Evolutionary conservation across 2,888 invertebrate genomes (phyloP).

Genomic region (Ochropleura plecta): DNA sequence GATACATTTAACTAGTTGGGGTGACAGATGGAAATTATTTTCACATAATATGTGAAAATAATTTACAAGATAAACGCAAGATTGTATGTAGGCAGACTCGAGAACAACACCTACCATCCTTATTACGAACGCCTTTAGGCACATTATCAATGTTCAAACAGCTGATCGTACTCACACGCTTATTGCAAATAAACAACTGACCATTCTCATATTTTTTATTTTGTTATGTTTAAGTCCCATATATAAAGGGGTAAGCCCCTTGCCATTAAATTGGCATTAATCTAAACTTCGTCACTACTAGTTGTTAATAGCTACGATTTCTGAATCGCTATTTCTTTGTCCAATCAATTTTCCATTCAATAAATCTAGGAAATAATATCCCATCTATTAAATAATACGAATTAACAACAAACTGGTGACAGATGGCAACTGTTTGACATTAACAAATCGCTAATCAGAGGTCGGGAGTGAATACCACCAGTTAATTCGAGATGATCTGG

Average conservation of each 20-base stretch:
- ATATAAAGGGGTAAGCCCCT: too few relatives aligned
- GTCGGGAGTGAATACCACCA: constrained; percentile 32
- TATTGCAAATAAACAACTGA: not conserved
- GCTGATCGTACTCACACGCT: not conserved
- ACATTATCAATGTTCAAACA: not conserved
- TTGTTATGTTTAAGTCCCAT: too few relatives aligned
- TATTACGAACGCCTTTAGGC: not conserved
- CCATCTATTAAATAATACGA: not conserved
- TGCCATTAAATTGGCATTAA: too few relatives aligned
- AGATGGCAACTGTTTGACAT: constrained; percentile 12
- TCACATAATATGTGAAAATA: too few relatives aligned
- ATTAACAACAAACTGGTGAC: not conserved
- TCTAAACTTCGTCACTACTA: too few relatives aligned
- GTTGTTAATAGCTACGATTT: not conserved
- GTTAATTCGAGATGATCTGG: constrained; percentile 52
- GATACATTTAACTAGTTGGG: not conserved
- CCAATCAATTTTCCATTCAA: not conserved
- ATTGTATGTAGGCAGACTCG: too few relatives aligned
- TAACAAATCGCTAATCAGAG: constrained; percentile 41
- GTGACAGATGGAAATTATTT: not conserved
- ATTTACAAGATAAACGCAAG: not conserved
- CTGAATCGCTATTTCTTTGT: not conserved
- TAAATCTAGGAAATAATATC: not conserved
- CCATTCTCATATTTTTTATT: not conserved
- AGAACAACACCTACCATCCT: not conserved